Evolutionary conservation across 2,797 vertebrate species (phyloP).

Genomic region (Poliocrania exsul): DNA sequence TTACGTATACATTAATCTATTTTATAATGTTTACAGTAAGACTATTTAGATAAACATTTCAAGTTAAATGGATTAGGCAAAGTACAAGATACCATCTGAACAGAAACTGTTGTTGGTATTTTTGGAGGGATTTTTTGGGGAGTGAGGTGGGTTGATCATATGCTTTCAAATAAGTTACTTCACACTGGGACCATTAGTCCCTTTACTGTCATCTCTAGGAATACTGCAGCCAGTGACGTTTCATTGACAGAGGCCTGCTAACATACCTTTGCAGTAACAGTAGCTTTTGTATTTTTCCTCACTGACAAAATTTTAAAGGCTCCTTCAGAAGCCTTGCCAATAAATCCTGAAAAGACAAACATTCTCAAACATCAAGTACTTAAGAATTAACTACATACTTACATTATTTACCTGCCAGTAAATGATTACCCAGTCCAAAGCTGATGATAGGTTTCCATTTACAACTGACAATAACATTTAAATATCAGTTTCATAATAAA

Average conservation of each 20-base stretch:
- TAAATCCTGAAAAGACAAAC: neutral
- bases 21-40: slow-evolving; percentile 42
- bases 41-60: slow-evolving; percentile 41
- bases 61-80: slow-evolving; percentile 27
- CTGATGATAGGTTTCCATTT: neutral
- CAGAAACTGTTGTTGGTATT: neutral
- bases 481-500: neutral
- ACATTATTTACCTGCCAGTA: neutral
- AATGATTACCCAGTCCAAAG: neutral
- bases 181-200: neutral
- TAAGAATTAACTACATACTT: neutral
- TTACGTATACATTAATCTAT: neutral
- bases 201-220: neutral
- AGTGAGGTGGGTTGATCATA: neutral
- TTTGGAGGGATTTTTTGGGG: neutral
- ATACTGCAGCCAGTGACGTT: neutral
- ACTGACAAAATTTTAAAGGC: neutral
- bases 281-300: neutral
- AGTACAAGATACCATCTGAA: slow-evolving; percentile 17
- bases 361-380: neutral
- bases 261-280: neutral
- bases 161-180: neutral
- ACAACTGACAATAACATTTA: neutral
- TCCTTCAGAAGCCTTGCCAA: neutral
- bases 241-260: neutral